These are phyloP conservation scores for Heliconius charithonia DNA, from an alignment of 2,888 invertebrate species.

Conservation along the genomic window DNA sequence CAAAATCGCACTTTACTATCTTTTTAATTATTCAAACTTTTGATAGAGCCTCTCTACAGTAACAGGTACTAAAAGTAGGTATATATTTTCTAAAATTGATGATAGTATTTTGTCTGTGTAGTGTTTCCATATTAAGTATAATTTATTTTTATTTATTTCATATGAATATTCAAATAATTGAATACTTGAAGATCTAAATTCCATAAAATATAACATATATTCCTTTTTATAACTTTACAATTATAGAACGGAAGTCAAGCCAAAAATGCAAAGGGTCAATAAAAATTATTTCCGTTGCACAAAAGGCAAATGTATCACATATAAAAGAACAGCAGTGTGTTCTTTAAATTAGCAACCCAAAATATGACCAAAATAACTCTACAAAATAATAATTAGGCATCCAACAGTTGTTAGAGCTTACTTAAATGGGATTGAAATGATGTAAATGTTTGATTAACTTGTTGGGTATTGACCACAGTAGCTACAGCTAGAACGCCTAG, in stretches of 20 bases:
- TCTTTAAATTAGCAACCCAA: background rate
- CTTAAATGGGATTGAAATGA: background rate
- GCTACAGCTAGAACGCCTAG: conserved; percentile 30
- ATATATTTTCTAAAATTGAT: background rate
- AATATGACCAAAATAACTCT: background rate
- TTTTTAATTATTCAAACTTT: background rate
- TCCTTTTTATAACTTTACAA: background rate
- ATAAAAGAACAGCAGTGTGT: background rate
- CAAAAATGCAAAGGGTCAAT: background rate
- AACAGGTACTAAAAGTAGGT: too few species aligned
- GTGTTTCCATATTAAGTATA: background rate
- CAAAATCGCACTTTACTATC: background rate
- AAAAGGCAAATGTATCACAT: background rate
- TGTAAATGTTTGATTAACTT: background rate
- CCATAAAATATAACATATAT: background rate
- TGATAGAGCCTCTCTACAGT: background rate
- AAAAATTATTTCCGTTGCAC: background rate
- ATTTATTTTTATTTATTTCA: background rate
- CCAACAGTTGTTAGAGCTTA: background rate
- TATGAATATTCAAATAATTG: background rate
- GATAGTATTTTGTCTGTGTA: background rate
- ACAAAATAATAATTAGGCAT: background rate
- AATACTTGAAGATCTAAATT: background rate
- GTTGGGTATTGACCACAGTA: conserved; percentile 14
- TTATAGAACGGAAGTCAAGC: background rate